phyloP scores from a whole-genome alignment of 2,113 vertebrate genomes.

The Eulacestoma nigropectus region DNA sequence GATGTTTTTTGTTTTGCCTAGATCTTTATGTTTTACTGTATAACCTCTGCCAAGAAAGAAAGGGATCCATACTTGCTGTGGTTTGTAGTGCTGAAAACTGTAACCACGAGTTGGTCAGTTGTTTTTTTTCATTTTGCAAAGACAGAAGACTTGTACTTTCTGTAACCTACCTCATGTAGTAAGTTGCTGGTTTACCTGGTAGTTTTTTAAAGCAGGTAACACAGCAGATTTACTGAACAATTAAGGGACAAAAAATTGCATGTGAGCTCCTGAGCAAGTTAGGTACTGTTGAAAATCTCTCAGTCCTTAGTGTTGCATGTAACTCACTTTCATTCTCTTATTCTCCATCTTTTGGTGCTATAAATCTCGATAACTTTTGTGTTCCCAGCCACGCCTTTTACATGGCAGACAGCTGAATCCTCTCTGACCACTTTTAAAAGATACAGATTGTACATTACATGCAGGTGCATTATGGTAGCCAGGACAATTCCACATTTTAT shows the following conservation, averaged over 20 bases:
- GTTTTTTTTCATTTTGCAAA: not conserved
- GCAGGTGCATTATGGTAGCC: not conserved
- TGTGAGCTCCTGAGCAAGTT: not conserved
- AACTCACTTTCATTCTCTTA: not conserved
- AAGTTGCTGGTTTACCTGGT: not conserved
- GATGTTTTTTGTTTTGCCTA: conserved; percentile 9
- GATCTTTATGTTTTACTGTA: conserved; percentile 21
- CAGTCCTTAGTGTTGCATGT: not conserved
- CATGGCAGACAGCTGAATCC: not conserved
- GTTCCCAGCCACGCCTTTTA: not conserved
- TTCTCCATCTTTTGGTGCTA: not conserved
- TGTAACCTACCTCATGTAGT: not conserved
- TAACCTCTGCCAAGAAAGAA: not conserved
- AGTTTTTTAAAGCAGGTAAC: not conserved
- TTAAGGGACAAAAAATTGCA: not conserved
- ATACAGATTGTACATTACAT: not conserved
- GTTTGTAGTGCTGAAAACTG: conserved; percentile 36
- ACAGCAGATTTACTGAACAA: not conserved
- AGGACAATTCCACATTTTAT: not conserved
- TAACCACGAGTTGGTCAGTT: not conserved
- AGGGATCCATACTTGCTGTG: not conserved
- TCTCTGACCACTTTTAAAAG: not conserved
- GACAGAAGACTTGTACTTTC: not conserved
- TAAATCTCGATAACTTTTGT: not conserved
- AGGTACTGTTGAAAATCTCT: not conserved